phyloP scores from a whole-genome alignment of 2,797 vertebrate species.

The Anomalospiza imberbis region DNA sequence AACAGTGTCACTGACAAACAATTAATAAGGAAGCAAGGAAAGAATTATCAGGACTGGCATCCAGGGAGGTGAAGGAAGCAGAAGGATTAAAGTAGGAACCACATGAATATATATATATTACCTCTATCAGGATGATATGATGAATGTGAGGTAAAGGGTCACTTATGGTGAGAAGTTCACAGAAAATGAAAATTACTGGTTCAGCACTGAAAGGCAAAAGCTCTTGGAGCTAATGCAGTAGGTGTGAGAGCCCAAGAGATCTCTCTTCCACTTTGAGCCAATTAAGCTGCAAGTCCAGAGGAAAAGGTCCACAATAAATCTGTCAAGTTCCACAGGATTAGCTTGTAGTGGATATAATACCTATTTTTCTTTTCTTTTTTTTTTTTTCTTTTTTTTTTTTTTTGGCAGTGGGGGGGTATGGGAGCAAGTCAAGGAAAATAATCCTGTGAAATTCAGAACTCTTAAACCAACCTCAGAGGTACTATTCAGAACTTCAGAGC shows the following conservation, averaged over 20 bases:
- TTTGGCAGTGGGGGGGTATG: fast-evolving
- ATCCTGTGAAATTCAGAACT: conserved; percentile 4
- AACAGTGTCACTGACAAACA: background rate
- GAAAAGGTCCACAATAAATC: conserved; percentile 26
- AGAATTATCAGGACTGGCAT: background rate
- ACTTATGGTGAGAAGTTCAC: background rate
- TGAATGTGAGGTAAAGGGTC: background rate
- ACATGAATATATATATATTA: background rate
- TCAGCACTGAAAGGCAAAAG: background rate
- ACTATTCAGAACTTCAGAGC: conserved; percentile 30
- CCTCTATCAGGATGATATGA: background rate
- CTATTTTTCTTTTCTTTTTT: background rate
- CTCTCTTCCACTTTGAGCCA: background rate
- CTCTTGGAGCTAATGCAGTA: background rate
- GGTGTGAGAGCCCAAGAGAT: background rate
- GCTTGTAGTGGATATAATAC: background rate
- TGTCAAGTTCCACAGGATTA: background rate
- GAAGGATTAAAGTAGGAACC: background rate
- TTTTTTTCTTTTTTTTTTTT: background rate
- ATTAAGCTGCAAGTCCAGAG: background rate
- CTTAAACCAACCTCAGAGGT: conserved; percentile 1
- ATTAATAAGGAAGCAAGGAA: background rate
- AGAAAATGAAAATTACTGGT: background rate
- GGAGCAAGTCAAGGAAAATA: background rate
- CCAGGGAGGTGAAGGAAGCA: background rate